Evolutionary conservation across 2,113 vertebrate species (phyloP), one percentile per base, ranked within the genome.

Genomic region (Xenopus laevis): DNA sequence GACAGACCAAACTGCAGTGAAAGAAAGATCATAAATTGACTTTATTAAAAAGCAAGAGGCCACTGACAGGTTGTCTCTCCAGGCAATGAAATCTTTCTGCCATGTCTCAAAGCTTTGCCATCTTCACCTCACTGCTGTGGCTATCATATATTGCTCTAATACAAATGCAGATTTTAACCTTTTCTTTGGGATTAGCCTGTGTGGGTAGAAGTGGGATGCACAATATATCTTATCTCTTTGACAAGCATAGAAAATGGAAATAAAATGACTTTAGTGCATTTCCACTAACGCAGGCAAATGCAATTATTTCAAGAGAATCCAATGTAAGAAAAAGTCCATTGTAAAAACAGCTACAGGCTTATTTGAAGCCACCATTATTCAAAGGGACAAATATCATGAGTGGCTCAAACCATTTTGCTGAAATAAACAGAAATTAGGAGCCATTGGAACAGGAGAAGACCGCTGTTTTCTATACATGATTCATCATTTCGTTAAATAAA

Each of bases 131-230:
- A 15, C 63, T 58, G 62, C 46, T 61, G 15, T 1, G 0, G 0
- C 16, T 59, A 50, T 59, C 45, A 20, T 27, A 5, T 17, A 7
- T 62, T 57, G 61, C 20, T 17, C 0, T 0, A 20, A 47, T 13
- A 30, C n/a, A 61, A 50, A n/a, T 68, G 20, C n/a, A 73, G 71
- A 57, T 73, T 73, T 72, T 55, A 65, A 65, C 50, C 71, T 73
- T 72, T 64, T 30, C 27, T 53, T 53, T 63, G 13, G 10, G 27
- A 50, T 13, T 63, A 58, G 20, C 10, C 30, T 73, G 61, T 73
- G 71, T 65, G 50, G 47, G 47, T 20, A 21, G 33, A 57, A 55
- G 44, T 63, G 60, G 52, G 69, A 50, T 23, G 70, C 52, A 21
- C 40, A 16, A 27, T 71, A 47, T 45, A 27, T 52, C 21, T 53